Percentiles rank a stretch among this genome's conserved stretches.
phyloP scores from a whole-genome alignment of 2,797 vertebrate genomes.

The Sardinella longiceps region DNA sequence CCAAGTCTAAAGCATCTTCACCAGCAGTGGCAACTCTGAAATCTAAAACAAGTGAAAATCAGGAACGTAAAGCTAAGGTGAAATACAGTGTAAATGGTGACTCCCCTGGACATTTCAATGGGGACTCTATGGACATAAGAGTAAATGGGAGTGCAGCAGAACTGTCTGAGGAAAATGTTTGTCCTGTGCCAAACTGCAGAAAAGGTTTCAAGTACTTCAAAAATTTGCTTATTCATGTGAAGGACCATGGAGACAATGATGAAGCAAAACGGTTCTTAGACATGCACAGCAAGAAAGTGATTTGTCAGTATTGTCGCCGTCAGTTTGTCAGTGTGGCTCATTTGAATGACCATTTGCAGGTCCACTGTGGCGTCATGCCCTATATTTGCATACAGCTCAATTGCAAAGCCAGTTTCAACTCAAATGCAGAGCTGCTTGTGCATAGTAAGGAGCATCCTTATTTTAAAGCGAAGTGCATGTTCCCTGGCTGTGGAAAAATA shows the following conservation, averaged over 20 bases:
- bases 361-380: conserved; percentile 93
- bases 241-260: conserved; percentile 88
- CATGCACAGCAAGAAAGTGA: conserved; percentile 95
- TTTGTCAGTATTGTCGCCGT: conserved; percentile 96
- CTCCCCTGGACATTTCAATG: conserved; percentile 68
- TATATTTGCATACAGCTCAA: conserved; percentile 97
- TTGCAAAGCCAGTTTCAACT: conserved; percentile 92
- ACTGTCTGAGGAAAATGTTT: conserved; percentile 74
- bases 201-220: conserved; percentile 95
- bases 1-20: conserved; percentile 77
- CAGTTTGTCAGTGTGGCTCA: conserved; percentile 94
- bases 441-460: conserved; percentile 87
- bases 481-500: conserved; percentile 92
- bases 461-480: conserved; percentile 95
- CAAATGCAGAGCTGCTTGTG: conserved; percentile 87
- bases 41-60: conserved; percentile 71
- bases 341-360: conserved; percentile 94
- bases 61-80: conserved; percentile 80
- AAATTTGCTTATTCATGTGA: conserved; percentile 92
- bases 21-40: conserved; percentile 75
- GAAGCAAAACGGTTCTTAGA: conserved; percentile 93
- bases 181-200: conserved; percentile 84
- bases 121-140: conserved; percentile 69
- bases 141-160: conserved; percentile 54
- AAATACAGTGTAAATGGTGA: conserved; percentile 79